phyloP scores from a whole-genome alignment of 1,140 invertebrate genomes.

The Brachionus koreanus region DNA sequence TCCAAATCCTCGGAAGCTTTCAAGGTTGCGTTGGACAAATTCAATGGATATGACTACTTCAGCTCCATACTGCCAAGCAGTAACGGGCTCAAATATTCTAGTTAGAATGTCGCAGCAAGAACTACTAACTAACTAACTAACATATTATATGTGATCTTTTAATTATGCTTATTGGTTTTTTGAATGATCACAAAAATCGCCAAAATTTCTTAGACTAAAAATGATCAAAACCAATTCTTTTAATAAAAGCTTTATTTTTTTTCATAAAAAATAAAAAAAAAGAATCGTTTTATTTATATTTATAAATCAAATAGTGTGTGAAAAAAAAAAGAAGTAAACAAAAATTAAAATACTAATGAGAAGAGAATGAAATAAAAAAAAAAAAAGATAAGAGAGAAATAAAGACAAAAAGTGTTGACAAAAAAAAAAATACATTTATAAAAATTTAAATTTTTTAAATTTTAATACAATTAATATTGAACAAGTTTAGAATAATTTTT shows the following conservation, averaged over 20 bases:
- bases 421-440: conserved; percentile 41
- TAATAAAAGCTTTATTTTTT: conserved; percentile 38
- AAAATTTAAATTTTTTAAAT: conserved; percentile 41
- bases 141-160: too few relatives aligned
- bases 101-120: too few relatives aligned
- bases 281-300: conserved; percentile 11
- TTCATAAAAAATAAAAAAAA: conserved; percentile 40
- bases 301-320: conserved; percentile 21
- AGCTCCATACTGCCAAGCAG: too few relatives aligned
- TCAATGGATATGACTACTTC: too few relatives aligned
- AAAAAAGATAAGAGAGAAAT: not conserved
- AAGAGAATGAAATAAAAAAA: not conserved
- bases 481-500: conserved; percentile 23
- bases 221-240: not conserved
- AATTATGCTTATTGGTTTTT: too few relatives aligned
- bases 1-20: too few relatives aligned
- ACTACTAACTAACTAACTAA: too few relatives aligned
- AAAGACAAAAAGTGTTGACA: not conserved
- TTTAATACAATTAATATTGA: conserved; percentile 39
- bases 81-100: too few relatives aligned
- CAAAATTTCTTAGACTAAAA: not conserved
- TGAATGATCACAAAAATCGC: too few relatives aligned
- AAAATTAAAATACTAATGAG: conserved; percentile 35
- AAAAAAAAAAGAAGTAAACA: not conserved
- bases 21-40: too few relatives aligned